Evolutionary conservation across 2,888 invertebrate genomes (phyloP).

Genomic region (Andrena marginata): DNA sequence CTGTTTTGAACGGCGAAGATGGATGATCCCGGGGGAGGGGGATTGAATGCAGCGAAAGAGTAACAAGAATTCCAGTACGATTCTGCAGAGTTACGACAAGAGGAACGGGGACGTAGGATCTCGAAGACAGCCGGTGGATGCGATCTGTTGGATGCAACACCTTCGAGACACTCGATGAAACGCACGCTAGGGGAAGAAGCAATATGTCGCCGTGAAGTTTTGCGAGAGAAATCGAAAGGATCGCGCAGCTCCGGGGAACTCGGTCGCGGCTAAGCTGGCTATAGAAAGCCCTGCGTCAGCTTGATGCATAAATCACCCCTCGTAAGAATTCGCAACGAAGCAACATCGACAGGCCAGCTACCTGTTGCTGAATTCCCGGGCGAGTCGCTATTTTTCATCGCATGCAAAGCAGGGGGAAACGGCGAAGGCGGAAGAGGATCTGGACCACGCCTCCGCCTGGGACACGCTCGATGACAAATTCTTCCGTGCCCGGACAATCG

Average conservation of each 20-base stretch:
- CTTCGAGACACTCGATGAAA: too few species aligned
- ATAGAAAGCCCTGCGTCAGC: slow-evolving; percentile 38
- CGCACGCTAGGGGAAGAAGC: too few species aligned
- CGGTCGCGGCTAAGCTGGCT: neutral
- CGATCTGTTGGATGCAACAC: too few species aligned
- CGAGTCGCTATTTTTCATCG: slow-evolving; percentile 57
- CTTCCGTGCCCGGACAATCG: slow-evolving; percentile 38
- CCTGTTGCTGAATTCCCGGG: slow-evolving; percentile 65
- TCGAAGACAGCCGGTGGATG: too few species aligned
- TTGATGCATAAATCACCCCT: slow-evolving; percentile 59
- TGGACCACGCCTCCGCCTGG: slow-evolving; percentile 13
- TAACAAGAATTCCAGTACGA: neutral
- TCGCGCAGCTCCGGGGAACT: neutral
- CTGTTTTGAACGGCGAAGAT: neutral
- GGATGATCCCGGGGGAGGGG: neutral
- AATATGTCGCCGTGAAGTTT: neutral
- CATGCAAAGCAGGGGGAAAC: slow-evolving; percentile 44
- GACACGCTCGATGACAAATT: slow-evolving; percentile 42
- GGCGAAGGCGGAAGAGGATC: slow-evolving; percentile 29
- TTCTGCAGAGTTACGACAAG: neutral
- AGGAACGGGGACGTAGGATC: too few species aligned
- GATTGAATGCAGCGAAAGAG: neutral
- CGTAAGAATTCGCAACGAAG: slow-evolving; percentile 16
- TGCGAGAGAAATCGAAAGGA: neutral
- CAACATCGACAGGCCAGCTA: slow-evolving; percentile 54